Evolutionary conservation across 2,888 invertebrate species (phyloP).

Genomic region (Drosophila atripex): DNA sequence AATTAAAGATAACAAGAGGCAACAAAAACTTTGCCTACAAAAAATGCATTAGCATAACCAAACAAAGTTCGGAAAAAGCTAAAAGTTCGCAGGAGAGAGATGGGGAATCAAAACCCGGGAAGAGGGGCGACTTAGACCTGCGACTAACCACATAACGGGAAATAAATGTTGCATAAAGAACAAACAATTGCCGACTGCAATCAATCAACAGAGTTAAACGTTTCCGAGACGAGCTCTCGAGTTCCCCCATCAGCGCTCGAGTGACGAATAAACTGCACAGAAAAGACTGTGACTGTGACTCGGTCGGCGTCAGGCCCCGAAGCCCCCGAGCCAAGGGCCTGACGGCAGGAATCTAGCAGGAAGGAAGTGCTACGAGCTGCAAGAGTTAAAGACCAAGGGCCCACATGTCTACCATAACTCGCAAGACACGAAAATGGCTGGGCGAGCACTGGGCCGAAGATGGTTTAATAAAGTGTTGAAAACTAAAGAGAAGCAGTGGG

Average conservation of each 20-base stretch:
- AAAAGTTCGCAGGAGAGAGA: background rate
- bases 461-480: constrained; percentile 5
- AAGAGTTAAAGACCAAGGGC: constrained; percentile 35
- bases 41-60: constrained; percentile 65
- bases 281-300: background rate
- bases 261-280: constrained; percentile 35
- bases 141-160: constrained; percentile 56
- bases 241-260: constrained; percentile 21
- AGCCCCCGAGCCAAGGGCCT: background rate
- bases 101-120: too few relatives aligned
- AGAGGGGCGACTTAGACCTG: constrained; percentile 11
- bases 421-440: constrained; percentile 66
- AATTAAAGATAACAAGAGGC: constrained; percentile 75
- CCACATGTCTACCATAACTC: constrained; percentile 54
- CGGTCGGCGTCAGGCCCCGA: background rate
- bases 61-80: constrained; percentile 38
- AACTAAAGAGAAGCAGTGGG: background rate
- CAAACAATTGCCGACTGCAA: constrained; percentile 80
- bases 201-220: constrained; percentile 79
- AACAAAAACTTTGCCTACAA: constrained; percentile 36
- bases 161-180: constrained; percentile 77
- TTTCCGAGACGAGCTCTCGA: constrained; percentile 52
- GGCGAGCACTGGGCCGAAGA: constrained; percentile 13
- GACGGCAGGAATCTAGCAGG: constrained; percentile 43
- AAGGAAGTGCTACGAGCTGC: constrained; percentile 66